phyloP scores from a whole-genome alignment of 1,140 invertebrate species.

The Orchestia grillus region DNA sequence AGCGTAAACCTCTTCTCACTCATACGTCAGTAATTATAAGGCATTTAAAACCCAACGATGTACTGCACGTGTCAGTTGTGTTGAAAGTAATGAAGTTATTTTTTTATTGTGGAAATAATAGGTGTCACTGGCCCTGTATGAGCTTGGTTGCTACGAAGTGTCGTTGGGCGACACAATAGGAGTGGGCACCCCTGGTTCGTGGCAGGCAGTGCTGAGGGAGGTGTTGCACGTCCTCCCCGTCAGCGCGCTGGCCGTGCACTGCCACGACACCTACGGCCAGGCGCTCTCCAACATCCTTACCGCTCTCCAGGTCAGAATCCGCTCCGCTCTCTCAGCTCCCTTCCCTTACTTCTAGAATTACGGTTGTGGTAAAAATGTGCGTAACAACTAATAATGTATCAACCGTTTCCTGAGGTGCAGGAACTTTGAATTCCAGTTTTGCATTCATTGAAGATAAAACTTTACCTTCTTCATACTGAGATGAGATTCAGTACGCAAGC shows the following conservation, averaged over 20 bases:
- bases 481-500: too few species aligned
- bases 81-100: too few species aligned
- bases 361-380: too few species aligned
- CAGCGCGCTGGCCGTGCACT: conserved; percentile 90
- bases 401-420: too few species aligned
- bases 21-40: too few species aligned
- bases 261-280: conserved; percentile 99
- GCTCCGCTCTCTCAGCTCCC: neutral
- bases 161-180: conserved; percentile 98
- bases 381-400: too few species aligned
- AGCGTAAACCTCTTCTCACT: too few species aligned
- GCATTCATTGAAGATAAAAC: too few species aligned
- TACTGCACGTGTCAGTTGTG: too few species aligned
- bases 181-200: conserved; percentile 89
- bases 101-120: conserved; percentile 64
- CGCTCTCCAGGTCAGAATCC: conserved; percentile 76
- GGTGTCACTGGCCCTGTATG: conserved; percentile 80
- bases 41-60: too few species aligned
- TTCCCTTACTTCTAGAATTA: neutral
- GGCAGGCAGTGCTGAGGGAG: conserved; percentile 83
- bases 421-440: too few species aligned
- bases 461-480: too few species aligned
- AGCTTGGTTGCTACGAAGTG: conserved; percentile 94
- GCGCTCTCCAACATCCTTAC: conserved; percentile 92
- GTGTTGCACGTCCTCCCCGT: conserved; percentile 77